Conservation (phyloP, 2,797 vertebrate genomes). For the Poeciliopsis turneri region DNA sequence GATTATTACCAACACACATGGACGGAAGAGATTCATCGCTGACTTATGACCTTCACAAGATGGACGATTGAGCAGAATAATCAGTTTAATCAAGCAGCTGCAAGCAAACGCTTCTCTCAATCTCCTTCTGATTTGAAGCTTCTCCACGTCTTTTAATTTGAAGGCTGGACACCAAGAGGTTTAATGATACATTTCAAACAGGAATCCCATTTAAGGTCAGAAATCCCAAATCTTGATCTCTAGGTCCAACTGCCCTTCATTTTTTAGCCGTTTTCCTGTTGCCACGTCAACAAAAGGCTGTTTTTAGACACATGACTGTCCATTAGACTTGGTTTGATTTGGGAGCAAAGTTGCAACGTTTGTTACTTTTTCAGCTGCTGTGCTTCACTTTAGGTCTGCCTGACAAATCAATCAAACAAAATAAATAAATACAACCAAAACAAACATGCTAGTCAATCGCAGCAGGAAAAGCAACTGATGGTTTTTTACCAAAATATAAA, state of each 20-base stretch:
- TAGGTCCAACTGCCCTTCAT: not conserved
- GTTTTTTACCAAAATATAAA: no score
- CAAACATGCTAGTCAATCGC: no score
- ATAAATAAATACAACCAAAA: no score
- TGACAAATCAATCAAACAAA: no score
- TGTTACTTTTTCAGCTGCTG: no score
- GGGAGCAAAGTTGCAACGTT: no score
- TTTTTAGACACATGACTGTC: no score
- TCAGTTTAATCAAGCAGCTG: not conserved
- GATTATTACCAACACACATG: constrained; percentile 25
- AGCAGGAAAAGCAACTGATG: no score
- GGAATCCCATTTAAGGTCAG: not conserved
- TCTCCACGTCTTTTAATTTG: not conserved
- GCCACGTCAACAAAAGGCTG: no score
- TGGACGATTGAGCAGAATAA: constrained; percentile 8
- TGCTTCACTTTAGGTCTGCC: no score
- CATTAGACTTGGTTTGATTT: no score
- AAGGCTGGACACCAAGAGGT: not conserved
- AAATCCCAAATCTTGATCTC: not conserved
- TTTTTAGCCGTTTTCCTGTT: no score
- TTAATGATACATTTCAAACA: not conserved
- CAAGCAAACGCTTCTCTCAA: not conserved
- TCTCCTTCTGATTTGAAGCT: not conserved
- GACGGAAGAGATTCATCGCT: constrained; percentile 3
- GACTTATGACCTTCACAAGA: not conserved